These are phyloP conservation scores for Intellagama lesueurii DNA, from an alignment of 2,797 vertebrate species.

Conservation along the genomic window DNA sequence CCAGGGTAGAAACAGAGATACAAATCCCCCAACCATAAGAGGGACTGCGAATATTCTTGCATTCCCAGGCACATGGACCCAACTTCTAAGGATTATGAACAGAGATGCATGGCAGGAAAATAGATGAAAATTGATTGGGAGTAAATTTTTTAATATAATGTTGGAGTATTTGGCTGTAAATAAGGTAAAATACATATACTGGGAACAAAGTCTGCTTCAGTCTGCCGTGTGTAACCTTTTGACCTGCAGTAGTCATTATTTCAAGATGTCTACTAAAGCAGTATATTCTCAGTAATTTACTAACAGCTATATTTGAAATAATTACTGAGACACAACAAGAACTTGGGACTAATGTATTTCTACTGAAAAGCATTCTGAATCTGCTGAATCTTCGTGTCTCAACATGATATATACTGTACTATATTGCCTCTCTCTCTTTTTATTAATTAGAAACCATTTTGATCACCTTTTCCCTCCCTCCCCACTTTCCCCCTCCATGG, in stretches of 20 bases:
- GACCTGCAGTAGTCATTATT: neutral
- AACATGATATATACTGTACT: slow-evolving; percentile 9
- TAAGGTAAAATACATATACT: neutral
- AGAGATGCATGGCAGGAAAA: neutral
- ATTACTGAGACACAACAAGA: neutral
- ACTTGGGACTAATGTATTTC: slow-evolving; percentile 26
- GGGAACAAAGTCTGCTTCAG: neutral
- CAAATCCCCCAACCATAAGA: neutral
- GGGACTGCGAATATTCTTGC: neutral
- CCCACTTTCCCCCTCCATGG: slow-evolving; percentile 23
- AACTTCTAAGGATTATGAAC: neutral
- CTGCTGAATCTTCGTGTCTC: slow-evolving; percentile 24
- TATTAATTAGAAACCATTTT: slow-evolving; percentile 58
- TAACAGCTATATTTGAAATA: slow-evolving; percentile 2
- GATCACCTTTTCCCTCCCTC: slow-evolving; percentile 35
- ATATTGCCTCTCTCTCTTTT: slow-evolving; percentile 38
- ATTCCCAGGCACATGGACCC: neutral
- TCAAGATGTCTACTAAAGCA: neutral
- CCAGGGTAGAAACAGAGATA: neutral
- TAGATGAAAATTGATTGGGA: neutral
- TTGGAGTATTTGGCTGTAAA: neutral
- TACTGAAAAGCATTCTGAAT: slow-evolving; percentile 49
- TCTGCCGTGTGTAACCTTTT: neutral
- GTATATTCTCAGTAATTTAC: neutral
- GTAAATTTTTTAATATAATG: neutral